These are phyloP conservation scores for Caprella mutica DNA, from an alignment of 2,888 invertebrate species.

Conservation along the genomic window DNA sequence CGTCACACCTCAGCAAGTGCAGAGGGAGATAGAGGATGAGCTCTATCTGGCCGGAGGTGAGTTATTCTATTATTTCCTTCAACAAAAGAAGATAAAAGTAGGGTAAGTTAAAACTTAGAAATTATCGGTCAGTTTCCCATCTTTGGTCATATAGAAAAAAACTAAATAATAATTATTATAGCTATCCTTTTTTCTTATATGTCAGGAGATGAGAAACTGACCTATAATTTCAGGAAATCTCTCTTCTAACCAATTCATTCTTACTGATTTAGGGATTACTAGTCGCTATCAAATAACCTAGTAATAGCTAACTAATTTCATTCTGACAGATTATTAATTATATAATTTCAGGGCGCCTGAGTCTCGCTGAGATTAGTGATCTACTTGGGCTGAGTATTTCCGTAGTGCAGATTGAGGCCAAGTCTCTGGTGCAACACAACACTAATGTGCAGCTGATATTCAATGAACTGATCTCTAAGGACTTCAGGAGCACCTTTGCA, in stretches of 20 bases:
- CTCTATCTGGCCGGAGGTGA: slow-evolving; percentile 63
- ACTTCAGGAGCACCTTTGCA: slow-evolving; percentile 68
- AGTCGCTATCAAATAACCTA: not conserved
- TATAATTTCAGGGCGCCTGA: slow-evolving; percentile 57
- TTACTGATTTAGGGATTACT: not conserved
- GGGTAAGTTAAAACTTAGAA: too few relatives aligned
- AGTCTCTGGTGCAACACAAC: slow-evolving; percentile 55
- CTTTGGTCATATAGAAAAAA: too few relatives aligned
- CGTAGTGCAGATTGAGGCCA: slow-evolving; percentile 57
- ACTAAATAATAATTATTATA: too few relatives aligned
- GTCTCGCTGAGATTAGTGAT: slow-evolving; percentile 76
- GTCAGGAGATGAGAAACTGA: not conserved
- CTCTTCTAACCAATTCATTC: not conserved
- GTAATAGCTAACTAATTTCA: not conserved
- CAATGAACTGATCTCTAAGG: slow-evolving; percentile 48
- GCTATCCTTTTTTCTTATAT: not conserved
- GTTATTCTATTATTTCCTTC: too few relatives aligned
- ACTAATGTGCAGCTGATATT: slow-evolving; percentile 62
- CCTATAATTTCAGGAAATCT: not conserved
- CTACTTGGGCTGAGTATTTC: slow-evolving; percentile 76
- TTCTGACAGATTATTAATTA: not conserved
- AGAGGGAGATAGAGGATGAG: slow-evolving; percentile 62
- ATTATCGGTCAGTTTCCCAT: too few relatives aligned
- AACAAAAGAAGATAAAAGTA: too few relatives aligned
- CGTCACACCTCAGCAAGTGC: slow-evolving; percentile 78